Evolutionary conservation across 2,888 invertebrate species (phyloP).

Genomic region (Lithophane leautieri): DNA sequence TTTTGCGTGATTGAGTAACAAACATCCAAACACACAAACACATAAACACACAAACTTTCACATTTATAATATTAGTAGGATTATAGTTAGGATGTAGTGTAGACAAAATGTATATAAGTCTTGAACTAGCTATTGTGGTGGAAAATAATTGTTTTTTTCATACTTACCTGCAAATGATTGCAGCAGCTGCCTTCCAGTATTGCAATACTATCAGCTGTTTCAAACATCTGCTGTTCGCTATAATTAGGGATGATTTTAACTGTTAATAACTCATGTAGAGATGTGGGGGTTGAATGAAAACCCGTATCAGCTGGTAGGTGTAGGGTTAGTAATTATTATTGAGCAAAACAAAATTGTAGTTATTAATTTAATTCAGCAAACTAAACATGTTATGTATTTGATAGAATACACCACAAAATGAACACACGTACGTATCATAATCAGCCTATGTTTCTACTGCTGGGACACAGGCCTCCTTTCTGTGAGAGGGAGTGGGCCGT

Average conservation of each 20-base stretch:
- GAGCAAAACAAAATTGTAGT: neutral
- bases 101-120: neutral
- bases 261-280: neutral
- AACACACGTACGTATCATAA: too few relatives aligned
- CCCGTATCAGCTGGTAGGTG: neutral
- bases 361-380: slow-evolving; percentile 4
- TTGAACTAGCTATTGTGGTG: neutral
- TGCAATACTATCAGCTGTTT: slow-evolving; percentile 35
- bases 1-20: too few relatives aligned
- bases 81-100: too few relatives aligned
- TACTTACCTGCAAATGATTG: neutral
- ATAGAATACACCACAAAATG: too few relatives aligned
- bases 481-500: too few relatives aligned
- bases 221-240: slow-evolving; percentile 34
- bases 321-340: slow-evolving; percentile 1
- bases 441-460: too few relatives aligned
- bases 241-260: slow-evolving; percentile 24
- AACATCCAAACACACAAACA: too few relatives aligned
- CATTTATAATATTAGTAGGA: too few relatives aligned
- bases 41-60: too few relatives aligned
- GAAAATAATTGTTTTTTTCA: too few relatives aligned
- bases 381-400: neutral
- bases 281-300: neutral
- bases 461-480: too few relatives aligned
- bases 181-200: slow-evolving; percentile 38